A percentile compares a stretch with the other conserved stretches of the same genome.
phyloP scores from a whole-genome alignment of 2,888 invertebrate species.

The Herminia tarsipennalis region DNA sequence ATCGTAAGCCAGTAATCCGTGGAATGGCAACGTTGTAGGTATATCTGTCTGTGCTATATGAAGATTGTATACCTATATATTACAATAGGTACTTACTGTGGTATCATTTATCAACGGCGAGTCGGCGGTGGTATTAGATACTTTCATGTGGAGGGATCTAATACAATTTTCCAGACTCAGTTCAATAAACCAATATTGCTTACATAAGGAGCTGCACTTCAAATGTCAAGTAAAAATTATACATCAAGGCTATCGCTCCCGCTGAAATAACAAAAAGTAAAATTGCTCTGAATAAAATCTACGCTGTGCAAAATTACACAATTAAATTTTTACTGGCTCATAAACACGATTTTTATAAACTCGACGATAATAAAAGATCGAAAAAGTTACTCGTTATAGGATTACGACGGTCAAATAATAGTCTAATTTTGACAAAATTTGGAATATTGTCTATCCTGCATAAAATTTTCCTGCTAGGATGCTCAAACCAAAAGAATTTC shows the following conservation, averaged over 20 bases:
- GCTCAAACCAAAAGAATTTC: slow-evolving; percentile 11
- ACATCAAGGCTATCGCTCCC: too few relatives aligned
- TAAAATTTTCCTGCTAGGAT: slow-evolving; percentile 1
- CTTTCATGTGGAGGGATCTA: too few relatives aligned
- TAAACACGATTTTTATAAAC: slow-evolving; percentile 1
- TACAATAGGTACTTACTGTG: too few relatives aligned
- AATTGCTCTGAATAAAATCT: slow-evolving; percentile 2
- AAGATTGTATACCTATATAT: background rate
- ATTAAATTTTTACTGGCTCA: slow-evolving; percentile 5
- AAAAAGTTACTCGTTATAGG: slow-evolving; percentile 4
- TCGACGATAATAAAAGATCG: background rate
- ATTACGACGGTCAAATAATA: slow-evolving; percentile 7
- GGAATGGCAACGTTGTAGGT: background rate
- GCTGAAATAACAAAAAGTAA: too few relatives aligned
- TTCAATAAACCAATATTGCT: too few relatives aligned
- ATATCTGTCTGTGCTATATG: background rate
- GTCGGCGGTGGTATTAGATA: too few relatives aligned
- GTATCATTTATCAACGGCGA: background rate
- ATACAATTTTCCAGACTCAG: too few relatives aligned
- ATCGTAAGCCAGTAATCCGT: background rate
- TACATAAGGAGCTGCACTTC: too few relatives aligned
- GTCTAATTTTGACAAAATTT: slow-evolving; percentile 6
- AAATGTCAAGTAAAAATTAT: too few relatives aligned
- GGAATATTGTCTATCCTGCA: slow-evolving; percentile 1
- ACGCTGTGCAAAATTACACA: background rate